A percentile compares a stretch with the other conserved stretches of the same genome.
These are phyloP conservation scores for Orthosia incerta DNA, from an alignment of 2,888 invertebrate genomes.

Conservation along the genomic window DNA sequence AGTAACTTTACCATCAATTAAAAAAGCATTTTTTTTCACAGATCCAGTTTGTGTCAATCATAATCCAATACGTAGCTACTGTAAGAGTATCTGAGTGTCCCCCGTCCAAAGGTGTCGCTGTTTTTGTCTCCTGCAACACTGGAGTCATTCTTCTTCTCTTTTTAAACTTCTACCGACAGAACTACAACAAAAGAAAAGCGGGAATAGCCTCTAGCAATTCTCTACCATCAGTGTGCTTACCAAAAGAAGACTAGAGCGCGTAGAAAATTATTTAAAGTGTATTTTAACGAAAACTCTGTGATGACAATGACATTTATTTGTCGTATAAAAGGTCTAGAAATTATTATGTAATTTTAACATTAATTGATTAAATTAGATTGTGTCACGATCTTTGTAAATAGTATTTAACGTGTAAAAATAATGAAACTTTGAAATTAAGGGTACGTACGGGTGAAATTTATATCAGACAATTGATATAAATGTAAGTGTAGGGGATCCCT, in stretches of 20 bases:
- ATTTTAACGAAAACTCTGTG: constrained; percentile 42
- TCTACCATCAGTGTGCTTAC: constrained; percentile 56
- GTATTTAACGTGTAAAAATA: constrained; percentile 27
- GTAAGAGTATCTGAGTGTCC: constrained; percentile 91
- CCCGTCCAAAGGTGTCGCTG: constrained; percentile 89
- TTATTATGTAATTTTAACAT: not conserved
- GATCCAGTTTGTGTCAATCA: constrained; percentile 92
- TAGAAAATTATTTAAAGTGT: constrained; percentile 36
- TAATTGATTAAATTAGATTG: constrained; percentile 7
- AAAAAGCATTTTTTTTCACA: constrained; percentile 69
- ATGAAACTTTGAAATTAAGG: not conserved
- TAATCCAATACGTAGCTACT: constrained; percentile 89
- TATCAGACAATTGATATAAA: constrained; percentile 16
- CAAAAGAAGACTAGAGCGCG: constrained; percentile 56
- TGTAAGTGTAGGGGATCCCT: no score
- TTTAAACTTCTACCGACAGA: constrained; percentile 91
- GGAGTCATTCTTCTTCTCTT: constrained; percentile 92
- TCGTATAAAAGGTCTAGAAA: constrained; percentile 14
- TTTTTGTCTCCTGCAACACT: constrained; percentile 91
- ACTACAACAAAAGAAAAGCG: constrained; percentile 73
- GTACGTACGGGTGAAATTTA: not conserved
- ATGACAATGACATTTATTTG: constrained; percentile 33
- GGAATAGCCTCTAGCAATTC: constrained; percentile 24
- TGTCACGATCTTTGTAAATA: constrained; percentile 47
- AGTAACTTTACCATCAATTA: not conserved